A percentile compares a stretch with the other conserved stretches of the same genome.
Evolutionary conservation across 2,113 vertebrate genomes (phyloP).

Genomic region (Brevimyrus niger): DNA sequence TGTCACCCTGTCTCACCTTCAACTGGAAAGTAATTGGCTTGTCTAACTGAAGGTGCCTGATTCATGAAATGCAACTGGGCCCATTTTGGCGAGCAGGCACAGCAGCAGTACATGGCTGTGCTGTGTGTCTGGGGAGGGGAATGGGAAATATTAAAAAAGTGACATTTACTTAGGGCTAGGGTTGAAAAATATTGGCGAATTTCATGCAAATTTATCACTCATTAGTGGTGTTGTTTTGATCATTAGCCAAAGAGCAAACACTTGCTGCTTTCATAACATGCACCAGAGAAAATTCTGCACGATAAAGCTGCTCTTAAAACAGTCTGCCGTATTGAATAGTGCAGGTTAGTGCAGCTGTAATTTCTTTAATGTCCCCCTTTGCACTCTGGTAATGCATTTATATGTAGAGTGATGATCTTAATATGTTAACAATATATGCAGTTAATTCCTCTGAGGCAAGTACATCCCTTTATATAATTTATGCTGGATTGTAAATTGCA

Average conservation of each 20-base stretch:
- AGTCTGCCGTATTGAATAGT: neutral
- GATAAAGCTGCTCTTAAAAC: neutral
- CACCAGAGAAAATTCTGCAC: neutral
- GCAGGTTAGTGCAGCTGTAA: neutral
- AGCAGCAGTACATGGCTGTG: neutral
- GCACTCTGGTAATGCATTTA: neutral
- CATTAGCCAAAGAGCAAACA: slow-evolving; percentile 5
- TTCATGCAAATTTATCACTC: slow-evolving; percentile 10
- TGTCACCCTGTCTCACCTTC: neutral
- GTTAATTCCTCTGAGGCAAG: neutral
- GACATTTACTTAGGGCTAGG: neutral
- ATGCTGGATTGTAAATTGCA: neutral
- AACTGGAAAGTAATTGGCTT: neutral
- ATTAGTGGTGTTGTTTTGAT: neutral
- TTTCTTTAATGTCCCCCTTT: slow-evolving; percentile 5
- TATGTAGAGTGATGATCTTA: slow-evolving; percentile 1
- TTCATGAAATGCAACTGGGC: neutral
- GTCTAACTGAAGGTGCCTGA: neutral
- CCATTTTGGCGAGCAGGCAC: neutral
- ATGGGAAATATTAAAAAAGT: neutral
- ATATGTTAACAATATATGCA: neutral
- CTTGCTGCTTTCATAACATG: neutral
- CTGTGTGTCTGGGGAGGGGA: neutral
- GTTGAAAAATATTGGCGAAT: slow-evolving; percentile 7
- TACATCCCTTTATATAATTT: neutral